Evolutionary conservation across 2,113 vertebrate species (phyloP), one percentile per base, ranked within the genome.

Genomic region (Tringa solitaria): DNA sequence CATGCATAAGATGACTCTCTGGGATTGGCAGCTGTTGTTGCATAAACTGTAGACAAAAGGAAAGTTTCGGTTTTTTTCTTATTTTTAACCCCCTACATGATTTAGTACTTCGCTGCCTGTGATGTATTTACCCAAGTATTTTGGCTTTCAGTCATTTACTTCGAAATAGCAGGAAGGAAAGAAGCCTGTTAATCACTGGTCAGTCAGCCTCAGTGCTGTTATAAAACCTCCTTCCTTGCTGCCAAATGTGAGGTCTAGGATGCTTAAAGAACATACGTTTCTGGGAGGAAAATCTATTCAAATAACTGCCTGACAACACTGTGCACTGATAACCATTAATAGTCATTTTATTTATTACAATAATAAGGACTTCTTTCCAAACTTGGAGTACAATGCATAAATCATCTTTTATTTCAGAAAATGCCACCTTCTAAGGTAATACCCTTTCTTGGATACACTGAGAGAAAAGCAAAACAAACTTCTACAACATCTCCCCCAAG

Each of bases 1-100:
- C 99, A 99, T 32, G 99, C 99, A 0, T 99, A 99, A 4, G 99
- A 99, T 0, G 99, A 99, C 97, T 99, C 99, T 0, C 82, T 91
- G 24, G 98, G 32, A 95, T 99, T 99, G 60, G 99, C 98, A 6
- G 99, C 99, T 1, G 99, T 99, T 22, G 99, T 99, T 65, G 99
- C 99, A 48, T 99, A 99, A 50, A 99, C 99, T 99, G 87, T 8
- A 93, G 23, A 67, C 10, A 84, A 95, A 89, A 6, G 9, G 9
- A 81, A 76, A 70, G 37, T 13, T 48, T 22, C 5, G 4, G 20
- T 1, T 1, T 12, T 9, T 22, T 16, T 7, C 41, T 39, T 68
- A n/a, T 54, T 37, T 63, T 57, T 12, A n/a, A 73, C 5, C 4
- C 2, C 22, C 12, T 32, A 12, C 14, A 53, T 22, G 24, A 59